phyloP scores from a whole-genome alignment of 2,797 vertebrate genomes.

The Synanceia verrucosa region DNA sequence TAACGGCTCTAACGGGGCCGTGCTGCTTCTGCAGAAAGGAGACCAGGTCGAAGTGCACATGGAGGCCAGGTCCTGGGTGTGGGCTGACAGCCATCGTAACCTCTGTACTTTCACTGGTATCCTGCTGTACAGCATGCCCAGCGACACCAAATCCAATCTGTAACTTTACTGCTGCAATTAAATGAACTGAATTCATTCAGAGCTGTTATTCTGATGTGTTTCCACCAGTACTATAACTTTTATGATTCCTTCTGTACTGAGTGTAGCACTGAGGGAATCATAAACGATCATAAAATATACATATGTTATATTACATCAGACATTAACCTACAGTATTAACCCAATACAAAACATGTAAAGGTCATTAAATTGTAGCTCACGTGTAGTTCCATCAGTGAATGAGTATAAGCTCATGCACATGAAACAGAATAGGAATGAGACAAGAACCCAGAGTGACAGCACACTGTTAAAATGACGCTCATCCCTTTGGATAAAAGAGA shows the following conservation, averaged over 20 bases:
- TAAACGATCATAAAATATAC: too few species aligned
- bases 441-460: neutral
- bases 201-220: neutral
- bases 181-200: neutral
- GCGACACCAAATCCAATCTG: neutral
- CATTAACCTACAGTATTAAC: too few species aligned
- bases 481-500: conserved; percentile 18
- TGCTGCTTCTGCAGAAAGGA: conserved; percentile 41
- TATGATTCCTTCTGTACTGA: neutral
- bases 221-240: neutral
- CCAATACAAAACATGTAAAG: neutral
- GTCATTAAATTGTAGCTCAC: neutral
- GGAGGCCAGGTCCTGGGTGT: conserved; percentile 47
- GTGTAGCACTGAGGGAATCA: too few species aligned
- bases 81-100: conserved; percentile 42
- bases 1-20: conserved; percentile 39
- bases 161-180: neutral
- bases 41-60: conserved; percentile 32
- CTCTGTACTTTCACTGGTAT: conserved; percentile 49
- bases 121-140: conserved; percentile 30
- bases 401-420: neutral
- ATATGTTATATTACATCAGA: too few species aligned
- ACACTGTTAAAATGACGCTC: neutral
- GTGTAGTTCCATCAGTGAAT: neutral
- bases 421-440: conserved; percentile 3